Evolutionary conservation across 2,888 invertebrate species (phyloP).

Genomic region (Nomada lathburiana): DNA sequence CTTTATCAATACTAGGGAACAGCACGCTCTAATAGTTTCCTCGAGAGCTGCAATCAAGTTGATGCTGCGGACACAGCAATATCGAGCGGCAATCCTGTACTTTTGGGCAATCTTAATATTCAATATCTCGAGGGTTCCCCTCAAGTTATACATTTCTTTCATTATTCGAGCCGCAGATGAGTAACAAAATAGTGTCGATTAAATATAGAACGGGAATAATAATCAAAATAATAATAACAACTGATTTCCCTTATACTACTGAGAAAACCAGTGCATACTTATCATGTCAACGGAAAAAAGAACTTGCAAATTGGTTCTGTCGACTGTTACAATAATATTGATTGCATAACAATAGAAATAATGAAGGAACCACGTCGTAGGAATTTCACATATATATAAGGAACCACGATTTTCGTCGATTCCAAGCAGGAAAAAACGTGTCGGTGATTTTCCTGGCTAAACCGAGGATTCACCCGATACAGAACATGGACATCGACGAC

Average conservation of each 20-base stretch:
- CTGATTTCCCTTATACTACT: too few relatives aligned
- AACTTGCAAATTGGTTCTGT: too few relatives aligned
- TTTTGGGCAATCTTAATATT: neutral
- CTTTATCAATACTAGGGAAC: slow-evolving; percentile 44
- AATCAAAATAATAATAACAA: too few relatives aligned
- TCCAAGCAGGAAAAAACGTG: neutral
- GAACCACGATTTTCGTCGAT: neutral
- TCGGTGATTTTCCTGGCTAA: neutral
- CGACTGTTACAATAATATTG: too few relatives aligned
- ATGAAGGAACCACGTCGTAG: too few relatives aligned
- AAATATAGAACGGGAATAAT: too few relatives aligned
- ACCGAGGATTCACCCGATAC: slow-evolving; percentile 30
- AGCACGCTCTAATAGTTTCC: slow-evolving; percentile 29
- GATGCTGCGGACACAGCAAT: neutral
- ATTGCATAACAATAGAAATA: neutral
- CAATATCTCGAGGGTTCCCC: too few relatives aligned
- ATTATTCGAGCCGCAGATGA: too few relatives aligned
- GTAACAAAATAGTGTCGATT: too few relatives aligned
- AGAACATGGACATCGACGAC: slow-evolving; percentile 54
- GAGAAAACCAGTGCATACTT: too few relatives aligned
- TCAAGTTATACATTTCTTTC: neutral
- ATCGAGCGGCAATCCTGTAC: neutral
- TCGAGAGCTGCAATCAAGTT: neutral
- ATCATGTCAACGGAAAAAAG: too few relatives aligned
- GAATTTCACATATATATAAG: neutral